Percentiles rank a stretch among this genome's conserved stretches.
Evolutionary conservation across 2,797 vertebrate species (phyloP).

Genomic region (Spheniscus humboldti): DNA sequence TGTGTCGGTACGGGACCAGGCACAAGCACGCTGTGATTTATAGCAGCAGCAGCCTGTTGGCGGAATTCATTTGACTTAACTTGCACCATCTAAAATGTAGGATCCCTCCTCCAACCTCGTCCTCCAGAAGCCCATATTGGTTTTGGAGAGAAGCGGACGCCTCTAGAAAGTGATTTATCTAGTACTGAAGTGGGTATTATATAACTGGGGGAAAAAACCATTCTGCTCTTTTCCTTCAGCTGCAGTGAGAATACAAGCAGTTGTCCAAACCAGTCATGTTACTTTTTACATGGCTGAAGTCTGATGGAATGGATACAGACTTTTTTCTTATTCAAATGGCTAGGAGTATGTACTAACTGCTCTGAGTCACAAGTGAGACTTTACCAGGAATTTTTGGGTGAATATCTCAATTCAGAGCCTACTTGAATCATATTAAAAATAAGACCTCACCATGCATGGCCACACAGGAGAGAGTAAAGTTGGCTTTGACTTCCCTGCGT

Average conservation of each 20-base stretch:
- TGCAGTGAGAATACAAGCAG: not conserved
- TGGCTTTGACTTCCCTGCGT: not conserved
- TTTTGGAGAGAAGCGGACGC: not conserved
- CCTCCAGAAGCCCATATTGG: not conserved
- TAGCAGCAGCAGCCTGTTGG: not conserved
- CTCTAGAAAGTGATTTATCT: not conserved
- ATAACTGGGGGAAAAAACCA: not conserved
- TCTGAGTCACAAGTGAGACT: not conserved
- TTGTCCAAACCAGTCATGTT: not conserved
- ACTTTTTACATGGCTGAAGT: not conserved
- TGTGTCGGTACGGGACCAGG: not conserved
- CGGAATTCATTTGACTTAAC: not conserved
- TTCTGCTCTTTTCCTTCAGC: not conserved
- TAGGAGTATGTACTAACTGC: not conserved
- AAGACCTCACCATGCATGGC: rapidly evolving
- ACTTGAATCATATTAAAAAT: not conserved
- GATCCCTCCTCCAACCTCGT: not conserved
- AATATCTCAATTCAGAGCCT: not conserved
- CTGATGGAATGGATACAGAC: not conserved
- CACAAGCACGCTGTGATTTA: not conserved
- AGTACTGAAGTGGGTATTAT: not conserved
- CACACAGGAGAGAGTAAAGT: not conserved
- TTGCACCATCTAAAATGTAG: not conserved
- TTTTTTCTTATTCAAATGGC: not conserved
- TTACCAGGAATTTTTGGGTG: not conserved